A percentile compares a stretch with the other conserved stretches of the same genome.
Conservation (phyloP, 2,113 vertebrate species). For the Melanotaenia duboulayi region DNA sequence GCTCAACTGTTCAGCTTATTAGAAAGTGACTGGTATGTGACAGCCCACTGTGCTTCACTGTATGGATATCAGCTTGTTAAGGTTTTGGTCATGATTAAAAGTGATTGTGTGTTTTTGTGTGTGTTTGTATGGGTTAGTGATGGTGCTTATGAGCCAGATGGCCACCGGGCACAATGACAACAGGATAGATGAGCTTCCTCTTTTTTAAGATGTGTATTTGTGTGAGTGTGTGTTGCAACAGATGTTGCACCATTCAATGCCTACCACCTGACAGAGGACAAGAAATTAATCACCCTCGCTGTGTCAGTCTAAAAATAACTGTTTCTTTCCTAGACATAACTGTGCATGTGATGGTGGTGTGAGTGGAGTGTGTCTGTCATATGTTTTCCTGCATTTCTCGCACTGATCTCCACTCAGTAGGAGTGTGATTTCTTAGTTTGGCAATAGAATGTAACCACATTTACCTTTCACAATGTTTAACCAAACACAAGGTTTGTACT, state of each 20-base stretch:
- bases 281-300: conserved; percentile 46
- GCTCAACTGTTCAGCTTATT: conserved; percentile 10
- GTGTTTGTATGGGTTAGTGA: conserved; percentile 25
- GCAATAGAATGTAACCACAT: not conserved
- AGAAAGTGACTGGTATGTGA: conserved; percentile 6
- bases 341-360: conserved; percentile 10
- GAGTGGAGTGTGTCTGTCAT: conserved; percentile 15
- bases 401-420: not conserved
- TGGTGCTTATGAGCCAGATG: conserved; percentile 48
- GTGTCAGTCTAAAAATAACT: conserved; percentile 59
- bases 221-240: conserved; percentile 36
- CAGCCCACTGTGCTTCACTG: not conserved
- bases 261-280: conserved; percentile 41
- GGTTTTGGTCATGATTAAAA: conserved; percentile 13
- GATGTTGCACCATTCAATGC: conserved; percentile 33
- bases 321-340: conserved; percentile 19
- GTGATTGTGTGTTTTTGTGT: conserved; percentile 32
- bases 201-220: conserved; percentile 24
- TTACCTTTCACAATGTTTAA: not conserved
- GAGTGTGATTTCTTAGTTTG: not conserved
- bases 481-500: too few species aligned
- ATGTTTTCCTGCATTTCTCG: conserved; percentile 7
- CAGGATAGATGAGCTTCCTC: conserved; percentile 32
- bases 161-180: conserved; percentile 35
- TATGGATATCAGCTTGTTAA: conserved; percentile 5